Evolutionary conservation across 2,797 vertebrate genomes (phyloP).

Genomic region (Hydrocynus forskahlii): DNA sequence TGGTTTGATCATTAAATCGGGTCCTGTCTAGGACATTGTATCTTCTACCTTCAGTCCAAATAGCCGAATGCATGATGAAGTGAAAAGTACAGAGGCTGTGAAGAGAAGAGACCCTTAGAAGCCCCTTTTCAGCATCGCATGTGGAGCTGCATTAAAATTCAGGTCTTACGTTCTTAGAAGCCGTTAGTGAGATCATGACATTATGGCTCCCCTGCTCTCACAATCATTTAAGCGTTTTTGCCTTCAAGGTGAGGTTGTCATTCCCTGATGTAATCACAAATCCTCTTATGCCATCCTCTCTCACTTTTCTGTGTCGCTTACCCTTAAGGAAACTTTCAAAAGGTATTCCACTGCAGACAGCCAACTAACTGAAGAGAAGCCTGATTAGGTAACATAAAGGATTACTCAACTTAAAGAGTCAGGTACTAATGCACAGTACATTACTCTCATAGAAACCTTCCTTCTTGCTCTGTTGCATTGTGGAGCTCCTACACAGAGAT

Average conservation of each 20-base stretch:
- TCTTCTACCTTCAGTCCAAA: neutral
- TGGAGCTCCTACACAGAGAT: too few species aligned
- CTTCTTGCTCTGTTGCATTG: neutral
- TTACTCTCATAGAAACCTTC: neutral
- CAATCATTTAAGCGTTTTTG: neutral
- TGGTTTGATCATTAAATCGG: neutral
- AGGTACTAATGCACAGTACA: neutral
- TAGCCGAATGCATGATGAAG: neutral
- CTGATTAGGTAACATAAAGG: neutral
- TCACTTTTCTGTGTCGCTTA: too few species aligned
- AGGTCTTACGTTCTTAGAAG: neutral
- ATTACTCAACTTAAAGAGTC: neutral
- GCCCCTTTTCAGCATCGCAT: neutral
- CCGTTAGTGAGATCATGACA: too few species aligned
- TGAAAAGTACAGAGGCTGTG: neutral
- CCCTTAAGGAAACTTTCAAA: neutral
- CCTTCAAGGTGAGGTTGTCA: conserved; percentile 6
- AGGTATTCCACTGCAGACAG: neutral
- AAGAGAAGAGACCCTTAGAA: neutral
- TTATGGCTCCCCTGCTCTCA: neutral
- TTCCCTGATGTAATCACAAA: neutral
- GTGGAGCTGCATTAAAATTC: neutral
- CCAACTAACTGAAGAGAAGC: too few species aligned
- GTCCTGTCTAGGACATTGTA: neutral
- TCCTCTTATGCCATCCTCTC: neutral